These are phyloP conservation scores for Metalampra italica DNA, from an alignment of 2,888 invertebrate genomes.

Conservation along the genomic window DNA sequence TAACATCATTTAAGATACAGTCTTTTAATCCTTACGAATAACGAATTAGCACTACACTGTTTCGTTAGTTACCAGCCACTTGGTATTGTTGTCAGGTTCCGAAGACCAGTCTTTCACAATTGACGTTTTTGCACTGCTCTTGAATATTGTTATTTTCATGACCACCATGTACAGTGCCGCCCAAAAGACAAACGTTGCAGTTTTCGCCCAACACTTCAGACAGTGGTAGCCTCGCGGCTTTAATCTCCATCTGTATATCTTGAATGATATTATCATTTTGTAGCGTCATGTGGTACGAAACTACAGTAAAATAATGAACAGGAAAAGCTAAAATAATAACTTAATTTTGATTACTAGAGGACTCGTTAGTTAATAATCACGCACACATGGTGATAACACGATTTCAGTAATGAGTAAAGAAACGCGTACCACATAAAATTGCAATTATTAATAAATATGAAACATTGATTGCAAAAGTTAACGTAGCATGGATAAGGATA, in stretches of 20 bases:
- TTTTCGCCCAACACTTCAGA: constrained; percentile 68
- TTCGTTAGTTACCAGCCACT: constrained; percentile 59
- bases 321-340: neutral
- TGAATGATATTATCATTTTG: constrained; percentile 54
- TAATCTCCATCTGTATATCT: constrained; percentile 50
- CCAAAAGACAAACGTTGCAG: constrained; percentile 70
- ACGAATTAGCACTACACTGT: neutral
- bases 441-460: no score
- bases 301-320: constrained; percentile 14
- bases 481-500: no score
- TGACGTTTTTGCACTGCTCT: constrained; percentile 48
- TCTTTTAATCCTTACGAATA: no score
- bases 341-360: neutral
- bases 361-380: constrained; percentile 14
- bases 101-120: constrained; percentile 55
- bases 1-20: no score
- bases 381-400: constrained; percentile 28
- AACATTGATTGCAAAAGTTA: no score
- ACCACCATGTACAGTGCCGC: constrained; percentile 64
- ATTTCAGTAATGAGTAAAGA: neutral
- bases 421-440: no score
- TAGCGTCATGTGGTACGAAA: constrained; percentile 51
- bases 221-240: constrained; percentile 55
- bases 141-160: constrained; percentile 73
- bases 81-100: constrained; percentile 69